Percentiles rank a stretch among this genome's conserved stretches.
phyloP scores from a whole-genome alignment of 2,797 vertebrate species.

The Chelidonichthys spinosus region DNA sequence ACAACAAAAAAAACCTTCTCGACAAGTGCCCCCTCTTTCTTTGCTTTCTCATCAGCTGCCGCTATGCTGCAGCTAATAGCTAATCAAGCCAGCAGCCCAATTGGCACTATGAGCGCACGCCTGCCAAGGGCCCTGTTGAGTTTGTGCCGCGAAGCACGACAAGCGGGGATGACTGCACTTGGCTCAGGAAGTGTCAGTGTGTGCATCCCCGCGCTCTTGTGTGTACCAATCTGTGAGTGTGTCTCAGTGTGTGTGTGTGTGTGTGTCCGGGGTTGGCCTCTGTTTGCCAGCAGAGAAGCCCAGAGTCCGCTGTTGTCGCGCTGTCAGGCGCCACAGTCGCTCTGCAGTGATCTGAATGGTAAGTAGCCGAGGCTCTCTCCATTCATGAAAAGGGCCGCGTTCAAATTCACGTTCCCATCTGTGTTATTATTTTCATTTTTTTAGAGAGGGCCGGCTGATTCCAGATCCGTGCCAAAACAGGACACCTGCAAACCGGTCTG shows the following conservation, averaged over 20 bases:
- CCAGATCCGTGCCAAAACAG: slow-evolving; percentile 49
- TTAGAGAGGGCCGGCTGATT: slow-evolving; percentile 17
- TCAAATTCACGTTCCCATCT: slow-evolving; percentile 61
- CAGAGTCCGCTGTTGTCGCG: slow-evolving; percentile 63
- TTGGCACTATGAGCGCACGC: slow-evolving; percentile 68
- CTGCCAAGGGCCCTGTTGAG: slow-evolving; percentile 78
- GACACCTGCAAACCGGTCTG: slow-evolving; percentile 56
- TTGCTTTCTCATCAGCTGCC: slow-evolving; percentile 76
- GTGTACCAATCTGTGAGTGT: slow-evolving; percentile 52
- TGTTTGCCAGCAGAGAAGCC: slow-evolving; percentile 63
- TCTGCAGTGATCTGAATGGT: slow-evolving; percentile 73
- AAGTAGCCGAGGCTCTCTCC: slow-evolving; percentile 60
- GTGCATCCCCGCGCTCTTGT: slow-evolving; percentile 29
- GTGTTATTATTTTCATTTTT: slow-evolving; percentile 26
- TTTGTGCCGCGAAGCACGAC: slow-evolving; percentile 75
- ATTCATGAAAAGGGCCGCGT: slow-evolving; percentile 67
- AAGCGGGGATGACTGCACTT: slow-evolving; percentile 73
- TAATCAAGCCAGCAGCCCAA: slow-evolving; percentile 80
- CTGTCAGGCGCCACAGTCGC: slow-evolving; percentile 72
- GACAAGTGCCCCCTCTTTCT: slow-evolving; percentile 51
- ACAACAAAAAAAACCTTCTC: background rate
- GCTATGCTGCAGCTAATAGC: slow-evolving; percentile 77
- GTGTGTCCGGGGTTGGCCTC: slow-evolving; percentile 45
- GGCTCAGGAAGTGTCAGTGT: slow-evolving; percentile 56
- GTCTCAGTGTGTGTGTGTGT: slow-evolving; percentile 11